phyloP scores from a whole-genome alignment of 37 sponge, comb jelly and placozoan species.

The Bolinopsis microptera region DNA sequence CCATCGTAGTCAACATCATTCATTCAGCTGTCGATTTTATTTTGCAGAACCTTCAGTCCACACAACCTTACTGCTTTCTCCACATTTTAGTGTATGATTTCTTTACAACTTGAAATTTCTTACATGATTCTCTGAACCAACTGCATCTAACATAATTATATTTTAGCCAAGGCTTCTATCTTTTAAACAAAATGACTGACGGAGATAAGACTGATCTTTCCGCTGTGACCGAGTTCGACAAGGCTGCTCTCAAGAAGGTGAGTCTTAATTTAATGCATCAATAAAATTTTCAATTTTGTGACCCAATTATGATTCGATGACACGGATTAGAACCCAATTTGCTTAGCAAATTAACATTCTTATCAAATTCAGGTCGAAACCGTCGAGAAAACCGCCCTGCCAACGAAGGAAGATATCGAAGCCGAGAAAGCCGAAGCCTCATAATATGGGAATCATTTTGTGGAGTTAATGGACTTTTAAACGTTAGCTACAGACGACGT shows the following conservation, averaged over 20 bases:
- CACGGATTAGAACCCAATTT: too few relatives aligned
- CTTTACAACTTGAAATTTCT: background rate
- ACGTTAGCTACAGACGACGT: background rate
- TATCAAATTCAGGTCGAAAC: conserved; percentile 61
- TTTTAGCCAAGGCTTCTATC: background rate
- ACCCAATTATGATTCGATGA: too few relatives aligned
- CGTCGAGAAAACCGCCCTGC: conserved; percentile 2
- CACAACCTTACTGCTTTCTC: too few relatives aligned
- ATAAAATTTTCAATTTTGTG: too few relatives aligned
- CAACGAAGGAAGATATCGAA: conserved; percentile 17
- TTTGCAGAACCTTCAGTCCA: background rate
- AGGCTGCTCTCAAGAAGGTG: background rate
- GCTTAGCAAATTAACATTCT: background rate
- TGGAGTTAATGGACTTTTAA: background rate
- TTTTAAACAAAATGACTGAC: background rate
- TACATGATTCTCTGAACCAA: background rate
- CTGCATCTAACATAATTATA: background rate
- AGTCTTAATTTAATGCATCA: background rate
- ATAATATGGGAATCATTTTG: background rate
- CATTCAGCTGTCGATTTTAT: background rate
- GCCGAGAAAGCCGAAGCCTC: conserved; percentile 18
- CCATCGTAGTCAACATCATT: background rate
- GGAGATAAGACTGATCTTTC: background rate
- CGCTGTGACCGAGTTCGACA: background rate
- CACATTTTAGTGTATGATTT: background rate